Evolutionary conservation across 2,113 vertebrate genomes (phyloP).

Genomic region (Oxyura jamaicensis): DNA sequence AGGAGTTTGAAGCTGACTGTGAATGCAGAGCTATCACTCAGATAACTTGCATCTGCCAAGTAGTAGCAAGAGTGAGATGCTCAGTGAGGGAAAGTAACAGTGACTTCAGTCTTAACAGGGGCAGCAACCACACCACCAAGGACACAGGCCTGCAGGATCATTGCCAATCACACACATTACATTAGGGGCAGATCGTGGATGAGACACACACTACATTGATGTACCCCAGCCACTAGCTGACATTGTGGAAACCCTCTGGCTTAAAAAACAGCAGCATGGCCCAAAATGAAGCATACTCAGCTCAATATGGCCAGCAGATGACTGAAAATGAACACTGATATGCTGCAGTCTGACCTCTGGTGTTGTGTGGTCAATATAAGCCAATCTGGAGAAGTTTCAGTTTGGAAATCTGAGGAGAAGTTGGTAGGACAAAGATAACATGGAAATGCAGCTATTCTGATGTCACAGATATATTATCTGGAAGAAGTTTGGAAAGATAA

Average conservation of each 20-base stretch:
- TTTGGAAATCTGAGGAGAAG: background rate
- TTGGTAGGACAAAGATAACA: background rate
- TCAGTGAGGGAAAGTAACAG: background rate
- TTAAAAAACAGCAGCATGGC: background rate
- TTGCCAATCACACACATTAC: background rate
- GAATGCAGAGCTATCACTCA: background rate
- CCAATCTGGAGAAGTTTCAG: background rate
- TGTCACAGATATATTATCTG: background rate
- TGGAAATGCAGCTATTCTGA: background rate
- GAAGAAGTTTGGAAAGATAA: background rate
- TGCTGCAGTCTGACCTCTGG: background rate
- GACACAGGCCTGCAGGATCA: background rate
- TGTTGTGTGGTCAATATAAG: background rate
- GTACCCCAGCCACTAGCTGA: background rate
- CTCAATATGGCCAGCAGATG: background rate
- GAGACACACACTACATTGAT: background rate
- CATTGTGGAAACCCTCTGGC: background rate
- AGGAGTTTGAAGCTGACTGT: background rate
- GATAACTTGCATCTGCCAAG: background rate
- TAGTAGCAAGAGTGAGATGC: rapidly evolving
- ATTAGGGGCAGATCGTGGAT: background rate
- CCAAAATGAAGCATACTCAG: background rate
- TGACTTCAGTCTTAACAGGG: rapidly evolving
- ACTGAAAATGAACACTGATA: background rate
- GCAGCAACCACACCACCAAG: rapidly evolving